These are phyloP conservation scores for Napeogenes inachia DNA, from an alignment of 2,888 invertebrate genomes.

Conservation along the genomic window DNA sequence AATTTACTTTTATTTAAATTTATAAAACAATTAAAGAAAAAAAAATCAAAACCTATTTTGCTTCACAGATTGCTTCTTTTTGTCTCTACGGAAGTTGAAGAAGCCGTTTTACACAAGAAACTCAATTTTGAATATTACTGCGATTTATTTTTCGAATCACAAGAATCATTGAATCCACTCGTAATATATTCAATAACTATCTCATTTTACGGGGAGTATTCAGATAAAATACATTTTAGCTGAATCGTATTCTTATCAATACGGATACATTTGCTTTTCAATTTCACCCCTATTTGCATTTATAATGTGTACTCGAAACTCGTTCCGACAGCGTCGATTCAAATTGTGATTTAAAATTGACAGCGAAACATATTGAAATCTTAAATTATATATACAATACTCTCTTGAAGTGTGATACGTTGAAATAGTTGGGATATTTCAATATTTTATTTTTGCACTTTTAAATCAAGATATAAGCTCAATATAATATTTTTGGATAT, in stretches of 20 bases:
- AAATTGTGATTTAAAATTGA: constrained; percentile 10
- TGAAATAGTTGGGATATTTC: too few relatives aligned
- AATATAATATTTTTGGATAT: too few relatives aligned
- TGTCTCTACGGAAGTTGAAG: constrained; percentile 8
- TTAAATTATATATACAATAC: background rate
- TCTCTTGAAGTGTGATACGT: too few relatives aligned
- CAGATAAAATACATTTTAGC: constrained; percentile 14
- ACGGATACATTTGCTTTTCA: constrained; percentile 24
- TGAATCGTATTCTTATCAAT: constrained; percentile 24
- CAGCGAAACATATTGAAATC: constrained; percentile 11
- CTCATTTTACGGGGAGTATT: constrained; percentile 20
- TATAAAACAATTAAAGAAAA: too few relatives aligned
- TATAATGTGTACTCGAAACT: constrained; percentile 24
- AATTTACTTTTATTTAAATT: too few relatives aligned
- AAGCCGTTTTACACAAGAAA: constrained; percentile 10
- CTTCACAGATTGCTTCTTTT: too few relatives aligned
- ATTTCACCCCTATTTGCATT: constrained; percentile 25
- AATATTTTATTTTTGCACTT: too few relatives aligned
- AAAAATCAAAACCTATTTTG: too few relatives aligned
- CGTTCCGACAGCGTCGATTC: constrained; percentile 15
- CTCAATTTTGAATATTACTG: constrained; percentile 12
- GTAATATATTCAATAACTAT: constrained; percentile 21
- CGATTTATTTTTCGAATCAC: constrained; percentile 19
- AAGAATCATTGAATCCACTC: constrained; percentile 23
- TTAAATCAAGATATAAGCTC: too few relatives aligned